Evolutionary conservation across 2,797 vertebrate species (phyloP).

Genomic region (Petrocephalus sullivani): DNA sequence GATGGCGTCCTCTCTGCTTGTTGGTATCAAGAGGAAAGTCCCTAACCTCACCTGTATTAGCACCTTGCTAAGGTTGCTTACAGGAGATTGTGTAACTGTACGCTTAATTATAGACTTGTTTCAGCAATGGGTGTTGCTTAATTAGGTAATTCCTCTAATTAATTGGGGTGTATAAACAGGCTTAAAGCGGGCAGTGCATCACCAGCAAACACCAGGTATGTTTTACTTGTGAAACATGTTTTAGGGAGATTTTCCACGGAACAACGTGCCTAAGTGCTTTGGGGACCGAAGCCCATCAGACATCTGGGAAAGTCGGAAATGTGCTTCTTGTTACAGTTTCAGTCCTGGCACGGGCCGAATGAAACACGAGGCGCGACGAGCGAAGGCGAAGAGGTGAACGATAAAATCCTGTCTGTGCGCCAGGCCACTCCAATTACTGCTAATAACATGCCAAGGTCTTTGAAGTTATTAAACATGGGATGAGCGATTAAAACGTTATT

Average conservation of each 20-base stretch:
- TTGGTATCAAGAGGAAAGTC: neutral
- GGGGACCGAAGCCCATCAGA: neutral
- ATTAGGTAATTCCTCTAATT: neutral
- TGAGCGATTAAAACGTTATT: neutral
- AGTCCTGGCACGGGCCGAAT: neutral
- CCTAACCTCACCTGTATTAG: neutral
- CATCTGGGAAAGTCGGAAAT: neutral
- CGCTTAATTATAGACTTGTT: neutral
- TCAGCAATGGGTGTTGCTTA: neutral
- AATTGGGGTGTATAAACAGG: neutral
- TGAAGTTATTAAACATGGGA: neutral
- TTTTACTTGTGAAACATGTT: neutral
- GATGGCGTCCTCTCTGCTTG: neutral
- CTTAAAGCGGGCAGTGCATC: neutral
- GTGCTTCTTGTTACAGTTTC: neutral
- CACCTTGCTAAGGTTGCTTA: neutral
- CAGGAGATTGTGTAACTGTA: neutral
- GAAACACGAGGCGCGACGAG: neutral
- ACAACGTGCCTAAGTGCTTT: neutral
- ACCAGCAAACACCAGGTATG: neutral
- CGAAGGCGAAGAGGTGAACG: neutral
- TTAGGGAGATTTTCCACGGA: neutral
- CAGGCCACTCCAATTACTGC: neutral
- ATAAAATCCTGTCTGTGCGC: neutral
- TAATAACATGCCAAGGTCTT: neutral